These are phyloP conservation scores for Todiramphus saurophagus DNA, from an alignment of 2,113 vertebrate species.

Conservation along the genomic window DNA sequence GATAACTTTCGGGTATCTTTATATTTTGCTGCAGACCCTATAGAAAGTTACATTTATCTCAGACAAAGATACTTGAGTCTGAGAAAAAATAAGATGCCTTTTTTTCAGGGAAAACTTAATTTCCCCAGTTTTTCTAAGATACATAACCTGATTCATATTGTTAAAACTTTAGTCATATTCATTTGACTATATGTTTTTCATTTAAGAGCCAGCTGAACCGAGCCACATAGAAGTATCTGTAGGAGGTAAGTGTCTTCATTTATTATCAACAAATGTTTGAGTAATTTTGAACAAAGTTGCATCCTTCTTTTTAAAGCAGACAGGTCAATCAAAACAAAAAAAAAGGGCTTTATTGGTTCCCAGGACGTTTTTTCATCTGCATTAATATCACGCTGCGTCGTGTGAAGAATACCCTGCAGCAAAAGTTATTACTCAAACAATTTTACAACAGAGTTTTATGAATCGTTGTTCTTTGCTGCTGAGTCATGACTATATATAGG, in stretches of 20 bases:
- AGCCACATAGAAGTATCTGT: constrained; percentile 61
- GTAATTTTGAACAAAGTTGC: not conserved
- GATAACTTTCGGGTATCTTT: not conserved
- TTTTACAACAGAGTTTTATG: not conserved
- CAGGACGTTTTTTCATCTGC: not conserved
- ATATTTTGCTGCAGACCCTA: not conserved
- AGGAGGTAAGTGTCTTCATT: constrained; percentile 59
- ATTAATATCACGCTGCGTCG: not conserved
- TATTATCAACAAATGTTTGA: not conserved
- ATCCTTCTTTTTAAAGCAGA: not conserved
- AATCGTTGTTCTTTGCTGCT: not conserved
- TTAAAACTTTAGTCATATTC: not conserved
- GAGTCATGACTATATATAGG: not conserved
- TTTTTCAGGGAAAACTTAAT: not conserved
- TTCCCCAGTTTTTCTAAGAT: not conserved
- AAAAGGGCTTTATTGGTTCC: not conserved
- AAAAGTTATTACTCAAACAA: not conserved
- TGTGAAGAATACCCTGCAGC: not conserved
- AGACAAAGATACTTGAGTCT: not conserved
- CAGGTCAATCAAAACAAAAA: not conserved
- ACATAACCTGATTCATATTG: not conserved
- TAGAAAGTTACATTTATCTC: not conserved
- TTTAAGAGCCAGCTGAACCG: constrained; percentile 69
- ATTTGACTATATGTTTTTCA: not conserved
- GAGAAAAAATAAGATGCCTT: not conserved